These are phyloP conservation scores for Mechanitis messenoides DNA, from an alignment of 2,888 invertebrate species.

Conservation along the genomic window DNA sequence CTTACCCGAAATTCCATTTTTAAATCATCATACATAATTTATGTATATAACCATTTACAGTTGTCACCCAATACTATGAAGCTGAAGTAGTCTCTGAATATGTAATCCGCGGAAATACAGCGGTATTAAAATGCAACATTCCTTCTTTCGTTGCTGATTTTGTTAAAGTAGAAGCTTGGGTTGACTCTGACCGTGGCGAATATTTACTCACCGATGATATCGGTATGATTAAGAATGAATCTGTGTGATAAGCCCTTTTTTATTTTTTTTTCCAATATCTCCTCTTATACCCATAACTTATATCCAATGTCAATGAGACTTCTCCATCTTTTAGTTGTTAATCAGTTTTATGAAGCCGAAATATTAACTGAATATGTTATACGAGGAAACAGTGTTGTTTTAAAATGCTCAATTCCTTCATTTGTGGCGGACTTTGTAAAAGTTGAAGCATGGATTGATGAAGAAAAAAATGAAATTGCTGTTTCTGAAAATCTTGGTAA, in stretches of 20 bases:
- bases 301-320: too few species aligned
- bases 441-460: conserved; percentile 88
- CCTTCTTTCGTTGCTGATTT: conserved; percentile 94
- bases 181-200: conserved; percentile 80
- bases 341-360: conserved; percentile 93
- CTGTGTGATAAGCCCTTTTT: neutral
- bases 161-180: conserved; percentile 91
- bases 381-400: conserved; percentile 89
- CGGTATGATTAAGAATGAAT: conserved; percentile 72
- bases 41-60: conserved; percentile 67
- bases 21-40: conserved; percentile 11
- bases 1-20: conserved; percentile 15
- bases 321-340: conserved; percentile 74
- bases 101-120: conserved; percentile 91
- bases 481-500: conserved; percentile 85
- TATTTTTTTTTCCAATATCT: neutral
- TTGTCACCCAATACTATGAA: conserved; percentile 92
- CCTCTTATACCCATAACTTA: neutral
- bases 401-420: conserved; percentile 93
- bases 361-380: conserved; percentile 93
- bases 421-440: conserved; percentile 94
- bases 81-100: conserved; percentile 93
- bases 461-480: conserved; percentile 81
- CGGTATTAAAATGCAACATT: conserved; percentile 91
- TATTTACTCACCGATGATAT: conserved; percentile 83